phyloP scores from a whole-genome alignment of 2,888 invertebrate species.

The Athripsodes cinereus region DNA sequence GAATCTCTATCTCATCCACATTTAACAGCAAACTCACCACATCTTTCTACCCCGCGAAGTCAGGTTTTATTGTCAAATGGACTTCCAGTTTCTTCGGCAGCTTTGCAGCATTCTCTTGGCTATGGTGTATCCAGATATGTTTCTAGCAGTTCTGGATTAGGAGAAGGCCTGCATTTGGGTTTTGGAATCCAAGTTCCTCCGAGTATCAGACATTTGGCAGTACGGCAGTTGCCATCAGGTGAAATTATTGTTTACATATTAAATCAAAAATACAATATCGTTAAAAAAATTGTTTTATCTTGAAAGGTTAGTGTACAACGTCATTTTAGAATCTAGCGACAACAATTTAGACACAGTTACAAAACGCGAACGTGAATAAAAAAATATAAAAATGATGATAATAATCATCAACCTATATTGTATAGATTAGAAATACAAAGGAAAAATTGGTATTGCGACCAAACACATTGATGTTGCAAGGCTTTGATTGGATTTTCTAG shows the following conservation, averaged over 20 bases:
- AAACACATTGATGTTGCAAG: too few species aligned
- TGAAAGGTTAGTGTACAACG: too few species aligned
- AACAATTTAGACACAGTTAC: too few species aligned
- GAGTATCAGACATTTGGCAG: conserved; percentile 24
- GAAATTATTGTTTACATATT: neutral
- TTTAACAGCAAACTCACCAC: neutral
- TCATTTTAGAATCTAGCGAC: too few species aligned
- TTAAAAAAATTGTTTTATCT: too few species aligned
- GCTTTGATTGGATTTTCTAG: too few species aligned
- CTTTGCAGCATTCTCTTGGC: conserved; percentile 12
- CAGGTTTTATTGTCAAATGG: conserved; percentile 11
- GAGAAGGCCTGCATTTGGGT: conserved; percentile 21
- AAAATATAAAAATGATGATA: too few species aligned
- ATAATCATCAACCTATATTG: too few species aligned
- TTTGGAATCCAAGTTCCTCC: conserved; percentile 22
- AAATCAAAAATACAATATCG: too few species aligned
- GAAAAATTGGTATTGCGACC: too few species aligned
- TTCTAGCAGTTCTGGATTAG: conserved; percentile 9
- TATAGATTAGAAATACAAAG: too few species aligned
- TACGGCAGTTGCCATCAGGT: conserved; percentile 24
- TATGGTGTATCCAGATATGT: conserved; percentile 22
- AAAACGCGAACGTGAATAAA: too few species aligned
- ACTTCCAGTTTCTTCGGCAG: conserved; percentile 8
- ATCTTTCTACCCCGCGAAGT: neutral
- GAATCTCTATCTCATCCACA: conserved; percentile 9